Percentiles rank a stretch among this genome's conserved stretches.
Conservation (phyloP, 2,113 vertebrate genomes). For the Strix uralensis region DNA sequence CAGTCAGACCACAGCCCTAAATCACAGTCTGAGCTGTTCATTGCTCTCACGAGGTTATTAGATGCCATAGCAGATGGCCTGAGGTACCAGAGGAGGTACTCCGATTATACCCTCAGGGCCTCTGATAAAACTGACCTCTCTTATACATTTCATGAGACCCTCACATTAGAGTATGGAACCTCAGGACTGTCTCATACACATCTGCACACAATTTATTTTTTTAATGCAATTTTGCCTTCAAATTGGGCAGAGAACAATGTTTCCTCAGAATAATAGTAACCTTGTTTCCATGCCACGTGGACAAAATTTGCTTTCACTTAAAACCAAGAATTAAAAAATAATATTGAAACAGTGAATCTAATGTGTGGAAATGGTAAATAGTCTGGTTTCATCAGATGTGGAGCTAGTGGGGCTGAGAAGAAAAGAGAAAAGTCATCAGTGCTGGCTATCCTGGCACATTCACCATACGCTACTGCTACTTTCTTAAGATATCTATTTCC, state of each 20-base stretch:
- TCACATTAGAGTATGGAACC: background rate
- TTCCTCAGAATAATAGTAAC: background rate
- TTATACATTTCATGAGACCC: background rate
- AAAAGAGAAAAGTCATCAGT: background rate
- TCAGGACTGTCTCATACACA: background rate
- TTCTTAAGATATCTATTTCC: background rate
- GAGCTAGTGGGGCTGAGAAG: background rate
- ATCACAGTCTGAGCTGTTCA: slow-evolving; percentile 26
- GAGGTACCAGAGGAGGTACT: slow-evolving; percentile 11
- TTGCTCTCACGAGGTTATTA: slow-evolving; percentile 26
- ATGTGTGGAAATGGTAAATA: background rate
- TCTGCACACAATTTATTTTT: background rate
- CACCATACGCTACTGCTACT: background rate
- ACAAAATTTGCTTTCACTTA: background rate
- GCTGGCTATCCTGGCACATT: background rate
- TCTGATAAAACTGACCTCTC: slow-evolving; percentile 24
- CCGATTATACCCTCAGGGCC: background rate
- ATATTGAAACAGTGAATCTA: background rate
- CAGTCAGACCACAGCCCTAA: slow-evolving; percentile 11
- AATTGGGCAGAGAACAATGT: background rate
- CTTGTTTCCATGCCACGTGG: accelerated
- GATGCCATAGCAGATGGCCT: slow-evolving; percentile 51
- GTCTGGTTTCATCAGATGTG: background rate
- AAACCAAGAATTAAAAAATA: background rate
- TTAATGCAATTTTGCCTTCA: background rate